phyloP scores from a whole-genome alignment of 64 coral and sea anemone genomes.

The Stichodactyla helianthus region DNA sequence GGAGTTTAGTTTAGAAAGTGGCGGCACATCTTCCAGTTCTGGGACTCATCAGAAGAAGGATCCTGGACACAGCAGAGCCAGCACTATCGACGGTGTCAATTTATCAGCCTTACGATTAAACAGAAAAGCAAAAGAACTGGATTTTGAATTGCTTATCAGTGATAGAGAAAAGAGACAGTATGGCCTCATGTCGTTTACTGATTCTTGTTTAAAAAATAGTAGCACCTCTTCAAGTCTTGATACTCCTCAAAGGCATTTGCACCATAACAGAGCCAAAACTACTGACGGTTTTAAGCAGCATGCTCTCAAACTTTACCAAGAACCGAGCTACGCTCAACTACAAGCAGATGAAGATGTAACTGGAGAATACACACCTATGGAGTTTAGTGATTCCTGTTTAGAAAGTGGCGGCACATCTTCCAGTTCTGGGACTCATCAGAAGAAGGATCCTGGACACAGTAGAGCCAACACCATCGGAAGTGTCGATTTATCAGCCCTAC shows the following conservation, averaged over 20 bases:
- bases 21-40: background rate
- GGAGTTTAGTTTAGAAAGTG: background rate
- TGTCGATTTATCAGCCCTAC: background rate
- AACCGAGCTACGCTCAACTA: too few relatives aligned
- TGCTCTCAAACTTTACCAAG: too few relatives aligned
- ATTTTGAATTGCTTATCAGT: too few relatives aligned
- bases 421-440: background rate
- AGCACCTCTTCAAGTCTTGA: too few relatives aligned
- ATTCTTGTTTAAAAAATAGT: background rate
- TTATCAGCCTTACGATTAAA: background rate
- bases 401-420: background rate
- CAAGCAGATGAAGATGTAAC: too few relatives aligned
- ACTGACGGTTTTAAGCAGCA: too few relatives aligned
- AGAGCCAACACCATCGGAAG: background rate
- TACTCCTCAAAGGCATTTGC: too few relatives aligned
- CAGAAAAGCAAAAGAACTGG: background rate
- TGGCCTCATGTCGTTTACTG: too few relatives aligned
- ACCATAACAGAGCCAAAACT: too few relatives aligned
- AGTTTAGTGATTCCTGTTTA: too few relatives aligned
- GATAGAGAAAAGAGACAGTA: too few relatives aligned
- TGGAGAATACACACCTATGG: too few relatives aligned
- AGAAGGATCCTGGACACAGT: background rate
- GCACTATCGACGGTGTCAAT: background rate
- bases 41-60: background rate
- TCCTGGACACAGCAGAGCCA: background rate